Conservation (phyloP, 2,113 vertebrate species). For the Stigmatopora argus region DNA sequence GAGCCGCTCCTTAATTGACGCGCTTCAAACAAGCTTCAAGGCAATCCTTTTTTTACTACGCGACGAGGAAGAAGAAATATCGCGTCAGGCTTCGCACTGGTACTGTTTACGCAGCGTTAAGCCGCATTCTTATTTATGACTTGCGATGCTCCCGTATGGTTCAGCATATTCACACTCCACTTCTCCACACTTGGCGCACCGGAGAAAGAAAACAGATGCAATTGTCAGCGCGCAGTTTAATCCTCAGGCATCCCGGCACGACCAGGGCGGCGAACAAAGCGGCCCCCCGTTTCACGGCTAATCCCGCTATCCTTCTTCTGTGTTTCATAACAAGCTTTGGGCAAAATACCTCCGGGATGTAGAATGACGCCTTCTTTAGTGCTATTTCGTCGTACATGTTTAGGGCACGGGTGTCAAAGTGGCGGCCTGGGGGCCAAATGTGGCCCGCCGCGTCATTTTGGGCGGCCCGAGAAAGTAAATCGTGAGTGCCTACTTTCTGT, state of each 20-base stretch:
- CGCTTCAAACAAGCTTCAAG: background rate
- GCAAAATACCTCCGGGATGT: background rate
- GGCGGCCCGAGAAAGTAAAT: no score
- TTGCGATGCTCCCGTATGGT: background rate
- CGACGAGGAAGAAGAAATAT: background rate
- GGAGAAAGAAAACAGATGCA: slow-evolving; percentile 2
- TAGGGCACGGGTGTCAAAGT: no score
- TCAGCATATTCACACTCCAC: background rate
- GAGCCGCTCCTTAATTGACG: background rate
- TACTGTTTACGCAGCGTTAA: slow-evolving; percentile 6
- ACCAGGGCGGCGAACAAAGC: background rate
- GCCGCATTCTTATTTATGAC: background rate
- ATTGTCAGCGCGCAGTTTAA: background rate
- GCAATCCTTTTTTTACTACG: background rate
- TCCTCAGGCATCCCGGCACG: slow-evolving; percentile 4
- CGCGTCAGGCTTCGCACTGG: background rate
- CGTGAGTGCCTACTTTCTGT: no score
- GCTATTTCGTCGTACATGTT: no score
- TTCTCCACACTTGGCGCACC: background rate
- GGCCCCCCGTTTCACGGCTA: background rate
- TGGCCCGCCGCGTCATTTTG: no score
- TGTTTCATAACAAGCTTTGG: background rate
- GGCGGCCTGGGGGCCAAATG: no score
- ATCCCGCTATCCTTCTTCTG: background rate
- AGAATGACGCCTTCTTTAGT: background rate